Evolutionary conservation across 2,113 vertebrate genomes (phyloP).

Genomic region (Dinomys branickii): DNA sequence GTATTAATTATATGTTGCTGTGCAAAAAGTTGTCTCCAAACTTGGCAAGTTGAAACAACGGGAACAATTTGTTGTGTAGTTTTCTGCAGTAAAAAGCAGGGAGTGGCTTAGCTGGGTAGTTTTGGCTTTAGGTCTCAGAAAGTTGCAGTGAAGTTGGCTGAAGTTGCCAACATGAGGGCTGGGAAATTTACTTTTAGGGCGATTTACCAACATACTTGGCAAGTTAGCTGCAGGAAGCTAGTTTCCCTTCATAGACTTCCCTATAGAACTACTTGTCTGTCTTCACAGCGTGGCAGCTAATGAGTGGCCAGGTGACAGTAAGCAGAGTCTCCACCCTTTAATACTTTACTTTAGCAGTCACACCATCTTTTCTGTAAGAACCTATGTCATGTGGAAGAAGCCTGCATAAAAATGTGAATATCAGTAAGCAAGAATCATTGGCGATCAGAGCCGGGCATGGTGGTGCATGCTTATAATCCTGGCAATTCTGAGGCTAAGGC

Average conservation of each 20-base stretch:
- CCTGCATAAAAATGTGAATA: neutral
- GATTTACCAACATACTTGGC: neutral
- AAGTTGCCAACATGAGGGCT: neutral
- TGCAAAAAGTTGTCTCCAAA: neutral
- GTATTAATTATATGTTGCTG: neutral
- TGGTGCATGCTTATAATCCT: too few species aligned
- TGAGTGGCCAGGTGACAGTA: neutral
- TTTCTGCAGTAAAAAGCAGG: neutral
- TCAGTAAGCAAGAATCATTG: neutral
- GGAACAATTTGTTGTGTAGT: neutral
- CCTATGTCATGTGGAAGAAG: neutral
- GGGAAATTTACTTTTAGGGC: neutral
- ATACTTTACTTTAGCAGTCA: neutral
- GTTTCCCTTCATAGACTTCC: neutral
- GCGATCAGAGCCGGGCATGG: neutral
- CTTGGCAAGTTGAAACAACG: neutral
- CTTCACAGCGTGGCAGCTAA: neutral
- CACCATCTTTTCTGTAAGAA: neutral
- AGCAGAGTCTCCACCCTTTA: conserved; percentile 1
- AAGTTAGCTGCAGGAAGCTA: neutral
- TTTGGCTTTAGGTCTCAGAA: neutral
- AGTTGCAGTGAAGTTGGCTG: neutral
- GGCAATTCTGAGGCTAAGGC: too few species aligned
- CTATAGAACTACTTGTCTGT: neutral
- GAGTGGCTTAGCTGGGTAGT: neutral